Percentiles rank a stretch among this genome's conserved stretches.
phyloP scores from a whole-genome alignment of 2,888 invertebrate species.

The Cataglyphis altisquamis region DNA sequence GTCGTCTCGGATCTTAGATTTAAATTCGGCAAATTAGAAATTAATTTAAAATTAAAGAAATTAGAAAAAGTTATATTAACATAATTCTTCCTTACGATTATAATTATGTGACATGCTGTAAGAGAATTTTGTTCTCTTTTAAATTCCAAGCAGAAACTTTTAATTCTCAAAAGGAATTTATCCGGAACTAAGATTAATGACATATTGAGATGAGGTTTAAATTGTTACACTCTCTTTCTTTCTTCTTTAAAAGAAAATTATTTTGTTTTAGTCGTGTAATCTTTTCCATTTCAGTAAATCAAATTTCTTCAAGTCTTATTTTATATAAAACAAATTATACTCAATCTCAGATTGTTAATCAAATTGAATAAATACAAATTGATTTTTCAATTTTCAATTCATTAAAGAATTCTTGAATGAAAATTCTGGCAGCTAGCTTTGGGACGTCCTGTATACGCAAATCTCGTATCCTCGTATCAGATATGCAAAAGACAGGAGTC shows the following conservation, averaged over 20 bases:
- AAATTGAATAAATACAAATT: background rate
- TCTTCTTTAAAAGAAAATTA: background rate
- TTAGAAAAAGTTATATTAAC: background rate
- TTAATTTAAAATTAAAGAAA: background rate
- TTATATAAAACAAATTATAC: background rate
- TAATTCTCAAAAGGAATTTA: background rate
- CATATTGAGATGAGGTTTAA: background rate
- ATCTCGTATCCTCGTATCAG: constrained; percentile 29
- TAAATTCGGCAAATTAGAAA: background rate
- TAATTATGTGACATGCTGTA: background rate
- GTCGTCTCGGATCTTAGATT: background rate
- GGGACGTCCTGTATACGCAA: constrained; percentile 23
- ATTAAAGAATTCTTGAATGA: background rate
- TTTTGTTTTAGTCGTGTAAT: background rate
- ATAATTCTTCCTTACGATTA: background rate
- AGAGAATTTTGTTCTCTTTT: background rate
- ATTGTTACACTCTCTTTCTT: background rate
- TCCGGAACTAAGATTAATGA: background rate
- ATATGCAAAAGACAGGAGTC: constrained; percentile 53
- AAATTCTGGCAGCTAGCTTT: background rate
- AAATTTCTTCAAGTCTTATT: background rate
- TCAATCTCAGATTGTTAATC: background rate
- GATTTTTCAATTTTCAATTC: background rate
- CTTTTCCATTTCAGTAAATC: background rate
- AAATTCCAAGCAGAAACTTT: background rate